Evolutionary conservation across 2,113 vertebrate genomes (phyloP).

Genomic region (Nibea albiflora): DNA sequence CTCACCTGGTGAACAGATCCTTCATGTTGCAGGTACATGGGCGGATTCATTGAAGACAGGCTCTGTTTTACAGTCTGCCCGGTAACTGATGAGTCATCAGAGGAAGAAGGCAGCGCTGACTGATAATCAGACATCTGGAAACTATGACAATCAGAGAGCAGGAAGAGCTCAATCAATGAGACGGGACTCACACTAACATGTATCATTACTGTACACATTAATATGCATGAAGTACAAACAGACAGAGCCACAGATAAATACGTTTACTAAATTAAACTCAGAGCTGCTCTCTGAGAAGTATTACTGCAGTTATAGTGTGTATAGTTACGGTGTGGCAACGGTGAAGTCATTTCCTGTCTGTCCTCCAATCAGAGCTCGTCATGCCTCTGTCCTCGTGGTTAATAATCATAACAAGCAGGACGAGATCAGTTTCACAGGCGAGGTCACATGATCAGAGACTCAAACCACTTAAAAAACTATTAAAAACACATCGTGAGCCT

Average conservation of each 20-base stretch:
- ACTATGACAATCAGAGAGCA: slow-evolving; percentile 73
- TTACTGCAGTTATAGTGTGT: too few species aligned
- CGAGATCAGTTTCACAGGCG: neutral
- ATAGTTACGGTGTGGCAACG: slow-evolving; percentile 10
- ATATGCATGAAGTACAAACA: neutral
- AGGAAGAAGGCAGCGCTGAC: neutral
- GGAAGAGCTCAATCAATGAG: slow-evolving; percentile 70
- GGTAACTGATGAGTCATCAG: slow-evolving; percentile 40
- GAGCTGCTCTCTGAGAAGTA: neutral
- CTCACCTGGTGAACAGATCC: too few species aligned
- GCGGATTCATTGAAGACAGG: neutral
- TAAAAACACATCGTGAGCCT: too few species aligned
- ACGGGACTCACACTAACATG: slow-evolving; percentile 2
- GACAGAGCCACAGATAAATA: neutral
- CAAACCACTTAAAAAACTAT: neutral
- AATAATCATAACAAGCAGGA: neutral
- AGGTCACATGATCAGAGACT: slow-evolving; percentile 11
- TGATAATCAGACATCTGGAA: slow-evolving; percentile 72
- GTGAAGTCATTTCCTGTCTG: slow-evolving; percentile 9
- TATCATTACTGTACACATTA: slow-evolving; percentile 3
- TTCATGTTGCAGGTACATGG: too few species aligned
- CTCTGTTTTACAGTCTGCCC: slow-evolving; percentile 12
- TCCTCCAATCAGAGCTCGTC: slow-evolving; percentile 18
- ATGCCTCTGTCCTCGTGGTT: neutral
- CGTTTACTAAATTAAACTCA: neutral